phyloP scores from a whole-genome alignment of 2,888 invertebrate genomes.

The Melangyna quadrimaculata region DNA sequence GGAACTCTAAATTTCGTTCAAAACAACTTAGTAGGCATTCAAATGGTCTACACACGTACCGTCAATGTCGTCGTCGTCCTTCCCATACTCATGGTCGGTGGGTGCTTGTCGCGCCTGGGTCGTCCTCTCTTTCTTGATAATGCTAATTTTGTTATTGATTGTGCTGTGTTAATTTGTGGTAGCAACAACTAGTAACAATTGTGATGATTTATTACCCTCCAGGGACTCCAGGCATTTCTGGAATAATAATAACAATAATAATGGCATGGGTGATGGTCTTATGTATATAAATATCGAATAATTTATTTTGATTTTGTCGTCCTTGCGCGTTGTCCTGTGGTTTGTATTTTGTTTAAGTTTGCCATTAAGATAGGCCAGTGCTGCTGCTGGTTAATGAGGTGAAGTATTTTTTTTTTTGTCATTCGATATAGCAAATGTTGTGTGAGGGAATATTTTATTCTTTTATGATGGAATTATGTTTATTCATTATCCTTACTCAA shows the following conservation, averaged over 20 bases:
- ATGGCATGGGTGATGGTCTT: background rate
- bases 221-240: conserved; percentile 11
- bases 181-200: conserved; percentile 40
- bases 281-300: conserved; percentile 21
- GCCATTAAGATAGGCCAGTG: conserved; percentile 8
- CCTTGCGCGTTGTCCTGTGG: background rate
- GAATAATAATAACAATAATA: conserved; percentile 26
- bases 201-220: conserved; percentile 59
- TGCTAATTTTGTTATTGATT: conserved; percentile 59
- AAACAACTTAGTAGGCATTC: background rate
- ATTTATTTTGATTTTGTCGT: conserved; percentile 54
- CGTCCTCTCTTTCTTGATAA: conserved; percentile 23
- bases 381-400: conserved; percentile 24
- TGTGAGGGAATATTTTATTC: background rate
- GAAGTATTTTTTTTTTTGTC: background rate
- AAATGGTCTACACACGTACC: background rate
- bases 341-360: background rate
- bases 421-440: background rate
- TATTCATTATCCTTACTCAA: conserved; percentile 27
- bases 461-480: conserved; percentile 1
- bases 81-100: background rate
- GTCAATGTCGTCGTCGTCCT: background rate
- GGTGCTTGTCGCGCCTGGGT: background rate
- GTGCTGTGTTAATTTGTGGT: conserved; percentile 59
- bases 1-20: background rate